Evolutionary conservation across 1,140 invertebrate genomes (phyloP).

Genomic region (Aplysia californica): DNA sequence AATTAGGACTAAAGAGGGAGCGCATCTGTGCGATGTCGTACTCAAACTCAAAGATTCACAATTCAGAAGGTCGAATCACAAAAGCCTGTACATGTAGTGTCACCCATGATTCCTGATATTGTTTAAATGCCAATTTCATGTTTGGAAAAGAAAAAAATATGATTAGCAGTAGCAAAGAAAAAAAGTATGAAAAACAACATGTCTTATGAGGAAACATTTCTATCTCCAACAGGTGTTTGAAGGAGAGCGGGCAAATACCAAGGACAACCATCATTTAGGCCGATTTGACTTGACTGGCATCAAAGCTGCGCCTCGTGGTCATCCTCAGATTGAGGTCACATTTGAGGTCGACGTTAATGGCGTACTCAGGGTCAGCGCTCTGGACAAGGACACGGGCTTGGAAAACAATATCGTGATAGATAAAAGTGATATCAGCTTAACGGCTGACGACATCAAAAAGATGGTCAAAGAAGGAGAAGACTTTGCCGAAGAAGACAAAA

Average conservation of each 20-base stretch:
- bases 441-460: slow-evolving; percentile 96
- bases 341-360: slow-evolving; percentile 99
- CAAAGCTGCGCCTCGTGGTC: slow-evolving; percentile 95
- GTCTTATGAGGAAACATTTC: no score
- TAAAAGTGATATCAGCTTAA: slow-evolving; percentile 96
- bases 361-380: slow-evolving; percentile 92
- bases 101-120: no score
- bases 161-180: no score
- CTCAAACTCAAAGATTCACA: no score
- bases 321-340: slow-evolving; percentile 99
- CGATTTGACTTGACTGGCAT: slow-evolving; percentile 99
- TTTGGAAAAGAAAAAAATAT: no score
- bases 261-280: slow-evolving; percentile 97
- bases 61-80: no score
- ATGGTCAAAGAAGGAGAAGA: slow-evolving; percentile 98
- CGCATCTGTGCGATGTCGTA: no score
- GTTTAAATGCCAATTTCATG: no score
- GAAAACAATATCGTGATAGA: slow-evolving; percentile 99
- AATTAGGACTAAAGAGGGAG: no score
- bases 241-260: slow-evolving; percentile 98
- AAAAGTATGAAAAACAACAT: no score
- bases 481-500: slow-evolving; percentile 95
- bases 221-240: slow-evolving; percentile 93
- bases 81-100: no score
- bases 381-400: slow-evolving; percentile 98